These are phyloP conservation scores for Hymenopus coronatus DNA, from an alignment of 2,888 invertebrate species.

Conservation along the genomic window DNA sequence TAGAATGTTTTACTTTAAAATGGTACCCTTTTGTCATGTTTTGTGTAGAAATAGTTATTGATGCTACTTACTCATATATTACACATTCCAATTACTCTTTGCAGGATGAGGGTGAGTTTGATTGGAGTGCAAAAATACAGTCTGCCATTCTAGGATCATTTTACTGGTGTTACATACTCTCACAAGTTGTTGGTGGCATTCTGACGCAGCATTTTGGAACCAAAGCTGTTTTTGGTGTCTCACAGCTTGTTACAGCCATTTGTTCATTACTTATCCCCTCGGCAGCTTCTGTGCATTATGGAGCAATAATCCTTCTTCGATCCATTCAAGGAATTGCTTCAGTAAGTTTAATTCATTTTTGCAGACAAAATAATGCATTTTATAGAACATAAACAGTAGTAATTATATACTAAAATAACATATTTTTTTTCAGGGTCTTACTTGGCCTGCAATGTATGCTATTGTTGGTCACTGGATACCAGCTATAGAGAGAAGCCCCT, in stretches of 20 bases:
- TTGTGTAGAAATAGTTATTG: no score
- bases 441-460: conserved; percentile 75
- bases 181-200: conserved; percentile 66
- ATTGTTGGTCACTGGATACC: conserved; percentile 72
- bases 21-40: no score
- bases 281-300: conserved; percentile 61
- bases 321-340: conserved; percentile 69
- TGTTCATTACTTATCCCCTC: conserved; percentile 65
- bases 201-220: conserved; percentile 69
- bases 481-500: conserved; percentile 65
- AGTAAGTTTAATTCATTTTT: conserved; percentile 46
- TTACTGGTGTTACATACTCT: conserved; percentile 71
- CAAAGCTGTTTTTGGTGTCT: conserved; percentile 67
- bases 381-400: neutral
- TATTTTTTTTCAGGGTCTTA: conserved; percentile 54
- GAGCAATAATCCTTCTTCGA: conserved; percentile 58
- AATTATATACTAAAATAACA: neutral
- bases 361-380: neutral
- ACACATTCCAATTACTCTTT: neutral
- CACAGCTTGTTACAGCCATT: conserved; percentile 65
- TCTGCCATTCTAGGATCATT: conserved; percentile 65
- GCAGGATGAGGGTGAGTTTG: conserved; percentile 55
- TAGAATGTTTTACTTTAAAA: no score
- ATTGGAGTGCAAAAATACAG: conserved; percentile 64
- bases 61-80: no score